Evolutionary conservation across 2,888 invertebrate species (phyloP), one percentile per base, ranked within the genome.

Genomic region (Drosophila histrio): DNA sequence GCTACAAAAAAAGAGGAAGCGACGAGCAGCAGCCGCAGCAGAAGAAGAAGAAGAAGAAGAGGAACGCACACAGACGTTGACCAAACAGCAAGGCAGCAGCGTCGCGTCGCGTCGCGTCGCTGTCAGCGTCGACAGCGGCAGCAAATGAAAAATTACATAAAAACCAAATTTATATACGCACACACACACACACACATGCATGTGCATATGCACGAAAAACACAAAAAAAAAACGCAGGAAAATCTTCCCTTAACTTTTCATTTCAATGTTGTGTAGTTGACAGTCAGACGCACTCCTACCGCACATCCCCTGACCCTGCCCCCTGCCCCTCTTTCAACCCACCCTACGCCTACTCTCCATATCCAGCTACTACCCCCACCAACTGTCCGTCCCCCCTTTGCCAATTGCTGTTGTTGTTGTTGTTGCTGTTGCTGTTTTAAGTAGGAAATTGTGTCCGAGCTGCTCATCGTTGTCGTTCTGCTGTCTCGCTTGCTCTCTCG

Each of bases 361-460:
- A 13, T 24, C 22, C n/a, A 17, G 9, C 24, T 11, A 17, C 47
- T 15, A 17, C 32, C 39, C 28, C 13, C 6, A 9, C 26, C 19
- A 26, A 52, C 64, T 60, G 53, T 64, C 70, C 56, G 28, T n/a
- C 54, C 65, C 74, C 78, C 82, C 50, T 61, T 74, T 57, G 64
- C 41, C 54, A 50, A 43, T 54, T 60, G 46, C 62, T 57, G 59
- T 52, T 58, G 60, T 56, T 66, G 46, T 65, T 57, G 59, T 52
- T 58, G 60, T 56, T 66, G 54, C 13, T 73, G 53, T 22, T 53
- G 67, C 67, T 83, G 72, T 87, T 88, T 88, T 83, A 82, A 82
- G 82, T 82, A 88, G 87, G 87, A 82, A 82, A 82, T 88, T 88
- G 87, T 88, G 82, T 82, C 82, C 88, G 63, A 82, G 82, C 75